A percentile compares a stretch with the other conserved stretches of the same genome.
Conservation (phyloP, 2,888 invertebrate genomes). For the Amblyjoppa proteus region DNA sequence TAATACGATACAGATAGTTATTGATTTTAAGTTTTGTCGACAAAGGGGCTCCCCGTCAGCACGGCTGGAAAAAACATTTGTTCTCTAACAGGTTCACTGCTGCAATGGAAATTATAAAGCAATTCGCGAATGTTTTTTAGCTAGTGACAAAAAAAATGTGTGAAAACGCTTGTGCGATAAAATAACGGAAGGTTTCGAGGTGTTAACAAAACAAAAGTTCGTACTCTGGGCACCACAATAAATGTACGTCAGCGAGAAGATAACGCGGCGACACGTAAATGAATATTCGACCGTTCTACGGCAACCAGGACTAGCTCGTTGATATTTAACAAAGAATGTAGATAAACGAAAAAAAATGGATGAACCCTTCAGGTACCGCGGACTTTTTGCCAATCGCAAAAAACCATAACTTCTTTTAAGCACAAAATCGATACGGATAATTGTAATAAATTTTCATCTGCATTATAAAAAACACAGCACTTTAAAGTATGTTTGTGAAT, state of each 20-base stretch:
- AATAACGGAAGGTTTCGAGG: neutral
- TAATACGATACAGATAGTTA: neutral
- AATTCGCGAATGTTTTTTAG: neutral
- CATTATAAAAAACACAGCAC: too few relatives aligned
- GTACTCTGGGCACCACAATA: neutral
- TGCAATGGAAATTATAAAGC: neutral
- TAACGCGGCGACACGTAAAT: neutral
- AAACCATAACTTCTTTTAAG: too few relatives aligned
- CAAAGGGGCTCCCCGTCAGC: neutral
- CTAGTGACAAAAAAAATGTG: neutral
- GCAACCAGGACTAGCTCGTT: neutral
- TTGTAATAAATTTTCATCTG: too few relatives aligned
- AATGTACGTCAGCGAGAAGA: neutral
- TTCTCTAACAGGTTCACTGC: neutral
- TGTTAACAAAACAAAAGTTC: neutral
- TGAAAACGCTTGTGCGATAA: neutral
- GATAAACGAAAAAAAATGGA: neutral
- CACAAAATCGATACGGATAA: too few relatives aligned
- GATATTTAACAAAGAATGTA: neutral
- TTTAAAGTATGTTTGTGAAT: too few relatives aligned
- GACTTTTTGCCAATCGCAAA: too few relatives aligned
- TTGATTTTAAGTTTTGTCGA: neutral
- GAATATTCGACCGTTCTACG: neutral
- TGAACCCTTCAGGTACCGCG: too few relatives aligned
- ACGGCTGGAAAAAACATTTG: neutral